These are phyloP conservation scores for Gryllus longicercus DNA, from an alignment of 2,888 invertebrate species.

Conservation along the genomic window DNA sequence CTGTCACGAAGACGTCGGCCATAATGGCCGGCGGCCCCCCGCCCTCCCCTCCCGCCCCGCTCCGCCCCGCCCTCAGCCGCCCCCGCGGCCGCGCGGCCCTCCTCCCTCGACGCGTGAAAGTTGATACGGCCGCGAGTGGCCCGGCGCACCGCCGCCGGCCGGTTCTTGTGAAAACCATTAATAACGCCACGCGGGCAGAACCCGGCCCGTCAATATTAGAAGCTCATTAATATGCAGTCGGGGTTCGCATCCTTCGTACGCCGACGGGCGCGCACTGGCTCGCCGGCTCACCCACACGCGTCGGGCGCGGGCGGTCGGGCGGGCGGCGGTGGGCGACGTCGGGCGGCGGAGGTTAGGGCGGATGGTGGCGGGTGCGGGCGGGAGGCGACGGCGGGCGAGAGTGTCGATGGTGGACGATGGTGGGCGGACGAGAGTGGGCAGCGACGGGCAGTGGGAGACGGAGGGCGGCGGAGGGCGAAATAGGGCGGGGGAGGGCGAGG, in stretches of 20 bases:
- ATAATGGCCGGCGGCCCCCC: neutral
- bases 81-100: neutral
- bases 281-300: neutral
- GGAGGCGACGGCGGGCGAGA: too few relatives aligned
- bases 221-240: conserved; percentile 8
- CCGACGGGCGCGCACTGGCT: neutral
- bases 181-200: neutral
- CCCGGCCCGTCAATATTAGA: neutral
- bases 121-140: neutral
- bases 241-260: neutral
- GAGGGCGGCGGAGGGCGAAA: too few relatives aligned
- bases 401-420: too few relatives aligned
- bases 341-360: too few relatives aligned
- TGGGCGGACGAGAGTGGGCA: too few relatives aligned
- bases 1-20: conserved; percentile 2
- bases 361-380: too few relatives aligned
- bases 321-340: neutral
- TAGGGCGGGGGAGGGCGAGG: too few relatives aligned
- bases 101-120: conserved; percentile 5
- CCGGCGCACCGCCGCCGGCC: neutral
- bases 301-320: neutral
- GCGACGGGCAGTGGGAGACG: too few relatives aligned
- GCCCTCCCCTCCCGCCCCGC: neutral
- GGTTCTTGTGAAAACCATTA: conserved; percentile 17
- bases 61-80: neutral